Base-by-base conservation (phyloP, 2,888 invertebrate genomes). In the Mythimna vitellina region DNA sequence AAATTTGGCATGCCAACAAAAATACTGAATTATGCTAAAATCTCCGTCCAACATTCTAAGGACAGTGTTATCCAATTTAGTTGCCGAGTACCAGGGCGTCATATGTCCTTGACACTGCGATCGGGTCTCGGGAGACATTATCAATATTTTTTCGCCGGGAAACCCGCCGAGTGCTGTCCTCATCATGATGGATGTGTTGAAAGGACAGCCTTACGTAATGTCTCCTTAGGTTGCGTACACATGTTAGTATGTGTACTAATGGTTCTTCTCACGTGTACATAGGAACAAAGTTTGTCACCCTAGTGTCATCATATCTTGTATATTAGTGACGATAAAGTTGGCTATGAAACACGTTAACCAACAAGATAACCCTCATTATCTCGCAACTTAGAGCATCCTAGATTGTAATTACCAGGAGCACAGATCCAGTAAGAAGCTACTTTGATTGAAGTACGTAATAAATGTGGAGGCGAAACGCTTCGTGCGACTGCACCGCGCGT, bases 171-270 rank as follows among this genome's bases (percentile, higher is more conserved):
- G 84, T 71, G 65, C 71, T 72, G 65, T 62, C 76, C 73, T 76
- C 70, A 60, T 65, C 65, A 58, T 86, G 86, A 86, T 84, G 80
- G 87, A 85, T 84, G 85, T 70, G 75, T 76, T 56, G 65, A 73
- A 72, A 57, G 63, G 54, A 63, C 70, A 61, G 38, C 70, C 46
- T 76, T 69, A 61, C 61, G 74, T 73, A 79, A 86, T 63, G 42
- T 53, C 38, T 54, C 35, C 53, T 63, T 58, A 65, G 57, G 79
- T 57, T 54, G 49, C 57, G 65, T 35, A 51, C 65, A 83, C 54
- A 65, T 53, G 6, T 51, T 17, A 17, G 46, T 64, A 42, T 53
- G 42, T 54, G 20, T 78, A 57, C 5, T 22, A 9, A 62, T 53
- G n/a, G n/a, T 79, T 46, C 53, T 38, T 75, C 38, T 42, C 14